Evolutionary conservation across 2,888 invertebrate genomes (phyloP), one percentile per base, ranked within the genome.

Genomic region (Nebria salina): DNA sequence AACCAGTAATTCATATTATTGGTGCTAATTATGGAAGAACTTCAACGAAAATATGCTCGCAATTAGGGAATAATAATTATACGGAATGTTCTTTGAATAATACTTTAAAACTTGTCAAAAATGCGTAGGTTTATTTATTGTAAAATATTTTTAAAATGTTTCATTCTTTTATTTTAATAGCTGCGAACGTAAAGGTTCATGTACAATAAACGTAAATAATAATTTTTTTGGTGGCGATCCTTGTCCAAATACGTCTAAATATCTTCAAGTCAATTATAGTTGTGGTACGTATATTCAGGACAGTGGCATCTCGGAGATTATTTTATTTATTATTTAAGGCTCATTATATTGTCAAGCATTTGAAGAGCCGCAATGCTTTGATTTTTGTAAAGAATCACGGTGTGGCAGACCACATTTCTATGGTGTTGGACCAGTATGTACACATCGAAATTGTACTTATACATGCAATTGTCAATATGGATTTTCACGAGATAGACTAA

Each of bases 221-320:
- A 13, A 77, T 9, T 25, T 25, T 20, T 77, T 77, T 20, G 34
- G 15, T 20, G 34, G 15, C 11, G 76, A 76, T 41, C 76, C 76
- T n/a, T 76, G 76, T 66, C 41, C 34, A 8, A 41, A 41, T n/a
- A 66, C 66, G 9, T 76, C 20, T 65, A 76, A 76, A 66, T 76
- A 76, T 66, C 66, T 76, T 13, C 8, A 76, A 34, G 66, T 76
- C 20, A 76, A 65, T 66, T 76, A 76, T 15, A 66, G 25, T 41
- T 76, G 76, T 42, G 34, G 20, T 26, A 11, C 11, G 41, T 34
- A n/a, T 34, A 4, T 34, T 34, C 0, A 5, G 34, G 2, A 34
- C 34, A 34, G 5, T 34, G 34, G 34, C 34, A 34, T 34, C 34
- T 4, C 34, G 5, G 34, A 34, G 34, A 34, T 34, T 34, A 34